Evolutionary conservation across 2,888 invertebrate genomes (phyloP).

Genomic region (Agrotis puta): DNA sequence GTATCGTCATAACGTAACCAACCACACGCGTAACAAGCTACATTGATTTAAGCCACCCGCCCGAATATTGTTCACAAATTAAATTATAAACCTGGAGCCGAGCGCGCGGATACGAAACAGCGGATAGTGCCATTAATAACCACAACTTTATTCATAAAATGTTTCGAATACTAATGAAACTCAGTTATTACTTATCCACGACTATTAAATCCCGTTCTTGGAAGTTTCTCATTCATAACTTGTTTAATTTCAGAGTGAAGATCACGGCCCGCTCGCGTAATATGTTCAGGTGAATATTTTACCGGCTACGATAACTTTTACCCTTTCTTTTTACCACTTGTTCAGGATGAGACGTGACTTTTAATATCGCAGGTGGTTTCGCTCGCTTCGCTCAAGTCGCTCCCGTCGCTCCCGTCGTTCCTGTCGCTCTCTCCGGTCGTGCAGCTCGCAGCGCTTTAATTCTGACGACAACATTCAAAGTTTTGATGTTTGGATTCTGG

Average conservation of each 20-base stretch:
- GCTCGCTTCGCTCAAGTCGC: slow-evolving; percentile 22
- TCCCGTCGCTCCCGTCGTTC: slow-evolving; percentile 12
- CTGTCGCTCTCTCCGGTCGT: slow-evolving; percentile 15
- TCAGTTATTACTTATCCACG: slow-evolving; percentile 74
- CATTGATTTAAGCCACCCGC: slow-evolving; percentile 50
- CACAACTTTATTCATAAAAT: slow-evolving; percentile 70
- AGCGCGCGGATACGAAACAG: slow-evolving; percentile 58
- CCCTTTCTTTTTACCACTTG: slow-evolving; percentile 77
- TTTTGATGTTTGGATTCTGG: slow-evolving; percentile 53
- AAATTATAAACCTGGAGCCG: slow-evolving; percentile 60
- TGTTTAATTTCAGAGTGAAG: slow-evolving; percentile 80
- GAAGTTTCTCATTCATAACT: slow-evolving; percentile 80
- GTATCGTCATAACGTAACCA: slow-evolving; percentile 1
- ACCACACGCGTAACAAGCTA: slow-evolving; percentile 34
- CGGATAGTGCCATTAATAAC: slow-evolving; percentile 69
- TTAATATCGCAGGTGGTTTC: slow-evolving; percentile 72
- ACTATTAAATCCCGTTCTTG: slow-evolving; percentile 75
- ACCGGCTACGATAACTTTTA: slow-evolving; percentile 65
- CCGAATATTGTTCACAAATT: slow-evolving; percentile 61
- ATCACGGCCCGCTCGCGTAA: slow-evolving; percentile 72
- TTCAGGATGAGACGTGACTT: slow-evolving; percentile 74
- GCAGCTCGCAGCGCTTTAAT: slow-evolving; percentile 55
- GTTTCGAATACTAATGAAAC: slow-evolving; percentile 71
- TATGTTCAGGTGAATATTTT: slow-evolving; percentile 79
- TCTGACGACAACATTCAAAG: slow-evolving; percentile 57